Evolutionary conservation across 35 echinoderm and acorn worm genomes (phyloP).

Genomic region (Strongylocentrotus purpuratus): DNA sequence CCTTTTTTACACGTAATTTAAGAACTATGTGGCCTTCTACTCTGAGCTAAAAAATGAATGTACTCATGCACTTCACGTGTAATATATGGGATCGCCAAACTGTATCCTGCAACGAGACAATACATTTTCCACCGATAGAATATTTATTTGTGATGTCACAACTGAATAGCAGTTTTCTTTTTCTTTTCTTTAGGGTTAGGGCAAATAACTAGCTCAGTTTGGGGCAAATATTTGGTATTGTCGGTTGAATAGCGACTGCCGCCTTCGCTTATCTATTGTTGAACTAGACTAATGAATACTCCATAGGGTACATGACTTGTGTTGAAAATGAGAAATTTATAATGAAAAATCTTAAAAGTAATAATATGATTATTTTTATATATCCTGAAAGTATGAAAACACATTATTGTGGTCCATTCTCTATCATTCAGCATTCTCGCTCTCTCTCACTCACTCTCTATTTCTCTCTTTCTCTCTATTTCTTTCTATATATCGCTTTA

Average conservation of each 20-base stretch:
- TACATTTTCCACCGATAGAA: neutral
- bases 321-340: too few relatives aligned
- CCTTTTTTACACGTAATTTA: neutral
- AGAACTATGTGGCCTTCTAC: neutral
- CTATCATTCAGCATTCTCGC: neutral
- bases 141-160: neutral
- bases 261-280: neutral
- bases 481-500: neutral
- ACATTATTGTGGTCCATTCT: neutral
- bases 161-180: neutral
- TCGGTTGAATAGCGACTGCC: neutral
- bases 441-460: neutral
- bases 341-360: too few relatives aligned
- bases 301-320: too few relatives aligned
- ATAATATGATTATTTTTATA: too few relatives aligned
- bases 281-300: too few relatives aligned
- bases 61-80: neutral
- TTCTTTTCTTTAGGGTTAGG: neutral
- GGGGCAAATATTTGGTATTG: neutral
- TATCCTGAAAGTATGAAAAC: too few relatives aligned
- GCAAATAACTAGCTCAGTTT: neutral
- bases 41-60: neutral
- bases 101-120: neutral
- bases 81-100: neutral
- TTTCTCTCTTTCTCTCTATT: neutral